Evolutionary conservation across 2,888 invertebrate species (phyloP).

Genomic region (Drosophila atripex): DNA sequence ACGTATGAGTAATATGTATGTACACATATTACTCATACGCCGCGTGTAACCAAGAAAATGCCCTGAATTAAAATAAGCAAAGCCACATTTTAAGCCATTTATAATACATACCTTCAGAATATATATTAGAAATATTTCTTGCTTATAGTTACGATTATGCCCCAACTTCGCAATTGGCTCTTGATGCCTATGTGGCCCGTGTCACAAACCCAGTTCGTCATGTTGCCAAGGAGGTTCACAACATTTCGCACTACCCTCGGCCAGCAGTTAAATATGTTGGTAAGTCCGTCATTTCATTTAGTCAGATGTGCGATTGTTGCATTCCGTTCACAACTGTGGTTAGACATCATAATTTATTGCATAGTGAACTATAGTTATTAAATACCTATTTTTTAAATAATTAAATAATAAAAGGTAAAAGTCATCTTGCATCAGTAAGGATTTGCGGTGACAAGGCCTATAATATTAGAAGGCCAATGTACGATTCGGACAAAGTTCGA

Average conservation of each 20-base stretch:
- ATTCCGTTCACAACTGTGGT: constrained; percentile 27
- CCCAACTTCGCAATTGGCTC: constrained; percentile 78
- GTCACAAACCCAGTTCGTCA: constrained; percentile 88
- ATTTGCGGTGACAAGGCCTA: constrained; percentile 92
- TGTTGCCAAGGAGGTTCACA: constrained; percentile 86
- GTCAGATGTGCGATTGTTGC: constrained; percentile 23
- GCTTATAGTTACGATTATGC: constrained; percentile 82
- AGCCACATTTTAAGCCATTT: background rate
- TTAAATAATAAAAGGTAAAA: constrained; percentile 87
- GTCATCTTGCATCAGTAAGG: constrained; percentile 92
- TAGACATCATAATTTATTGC: constrained; percentile 45
- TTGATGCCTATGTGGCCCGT: constrained; percentile 90
- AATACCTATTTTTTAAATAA: constrained; percentile 69
- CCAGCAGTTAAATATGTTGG: constrained; percentile 89
- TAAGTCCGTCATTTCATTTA: constrained; percentile 81
- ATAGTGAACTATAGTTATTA: constrained; percentile 53
- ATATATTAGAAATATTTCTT: background rate
- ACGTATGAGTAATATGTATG: constrained; percentile 4
- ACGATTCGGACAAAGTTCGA: constrained; percentile 89
- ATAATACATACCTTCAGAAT: background rate
- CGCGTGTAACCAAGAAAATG: constrained; percentile 1
- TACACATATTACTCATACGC: constrained; percentile 20
- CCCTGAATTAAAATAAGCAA: background rate
- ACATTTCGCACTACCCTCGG: constrained; percentile 88
- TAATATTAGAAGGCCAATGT: constrained; percentile 89